Evolutionary conservation across 2,888 invertebrate species (phyloP), one percentile per base, ranked within the genome.

Genomic region (Rhagophthalmus giganteus): DNA sequence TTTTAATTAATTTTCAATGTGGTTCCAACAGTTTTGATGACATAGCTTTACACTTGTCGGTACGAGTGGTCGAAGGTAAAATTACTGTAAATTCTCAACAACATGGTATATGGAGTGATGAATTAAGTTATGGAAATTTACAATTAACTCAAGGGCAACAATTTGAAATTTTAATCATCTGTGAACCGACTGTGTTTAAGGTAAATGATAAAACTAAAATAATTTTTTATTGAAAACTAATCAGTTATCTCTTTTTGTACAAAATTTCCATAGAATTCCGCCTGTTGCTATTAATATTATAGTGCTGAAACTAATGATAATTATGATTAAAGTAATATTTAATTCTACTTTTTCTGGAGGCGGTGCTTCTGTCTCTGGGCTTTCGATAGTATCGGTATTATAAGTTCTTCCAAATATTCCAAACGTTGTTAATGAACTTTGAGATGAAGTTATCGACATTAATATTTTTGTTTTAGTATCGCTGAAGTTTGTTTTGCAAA

Each of bases 361-460:
- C 4, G 24, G 3, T 2, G 16, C 2, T 16, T 7, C 11, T n/a
- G 11, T 9, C 10, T 15, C 20, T 13, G n/a, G 15, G 3, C 26
- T 25, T 8, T 28, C 20, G 8, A 26, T 16, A 2, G 9, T 30
- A 25, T 53, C 53, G 9, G 28, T 12, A 25, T 16, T 14, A 13
- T 48, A 53, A 9, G 39, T 38, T 16, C 65, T 54, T n/a, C 63
- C 61, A 25, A 55, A 57, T 30, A 65, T 61, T 10, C 63, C 65
- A 53, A 62, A 65, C 5, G 50, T 52, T 32, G 61, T 31, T 5
- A 65, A 14, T 14, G 52, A 54, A 6, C 53, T 38, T 33, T 58
- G 32, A 10, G 55, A 48, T 8, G 55, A 51, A 2, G 52, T 58
- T 27, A 51, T 46, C 13, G 49, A 39, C 55, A 61, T 60, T 4